Evolutionary conservation across 2,888 invertebrate species (phyloP).

Genomic region (Protula sp.): DNA sequence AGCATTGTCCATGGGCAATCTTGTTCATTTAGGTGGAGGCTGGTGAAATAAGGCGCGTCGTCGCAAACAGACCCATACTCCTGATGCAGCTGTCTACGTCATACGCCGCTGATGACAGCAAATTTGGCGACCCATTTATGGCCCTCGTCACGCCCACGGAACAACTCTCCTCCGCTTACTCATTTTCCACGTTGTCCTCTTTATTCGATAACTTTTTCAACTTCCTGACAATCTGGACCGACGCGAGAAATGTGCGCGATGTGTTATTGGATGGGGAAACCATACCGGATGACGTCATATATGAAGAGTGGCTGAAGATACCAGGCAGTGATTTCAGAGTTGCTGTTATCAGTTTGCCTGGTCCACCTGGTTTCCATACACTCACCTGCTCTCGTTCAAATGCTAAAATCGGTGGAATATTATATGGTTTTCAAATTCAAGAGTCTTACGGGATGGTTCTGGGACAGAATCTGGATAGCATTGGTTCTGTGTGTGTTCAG

Average conservation of each 20-base stretch:
- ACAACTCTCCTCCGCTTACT: slow-evolving; percentile 30
- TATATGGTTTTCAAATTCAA: slow-evolving; percentile 30
- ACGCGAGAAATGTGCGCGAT: slow-evolving; percentile 10
- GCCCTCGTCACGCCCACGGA: slow-evolving; percentile 27
- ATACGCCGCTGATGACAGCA: slow-evolving; percentile 22
- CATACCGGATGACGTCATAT: slow-evolving; percentile 7
- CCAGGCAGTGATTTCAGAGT: slow-evolving; percentile 2
- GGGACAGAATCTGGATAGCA: slow-evolving; percentile 18
- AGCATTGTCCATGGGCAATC: too few relatives aligned
- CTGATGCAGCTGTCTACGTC: slow-evolving; percentile 26
- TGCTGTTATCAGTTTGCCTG: not conserved
- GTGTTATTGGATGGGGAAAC: slow-evolving; percentile 6
- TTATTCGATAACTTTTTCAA: slow-evolving; percentile 1
- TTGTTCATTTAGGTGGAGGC: too few relatives aligned
- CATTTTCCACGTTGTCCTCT: slow-evolving; percentile 29
- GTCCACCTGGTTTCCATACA: not conserved
- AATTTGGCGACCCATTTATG: slow-evolving; percentile 37
- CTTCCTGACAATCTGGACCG: slow-evolving; percentile 16
- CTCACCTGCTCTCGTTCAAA: not conserved
- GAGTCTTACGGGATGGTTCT: slow-evolving; percentile 34
- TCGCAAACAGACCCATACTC: slow-evolving; percentile 24
- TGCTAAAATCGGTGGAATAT: slow-evolving; percentile 28
- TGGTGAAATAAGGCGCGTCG: slow-evolving; percentile 7
- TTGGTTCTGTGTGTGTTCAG: slow-evolving; percentile 8
- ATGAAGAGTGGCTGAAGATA: slow-evolving; percentile 9